Evolutionary conservation across 2,113 vertebrate genomes (phyloP).

Genomic region (Lophura nycthemera): DNA sequence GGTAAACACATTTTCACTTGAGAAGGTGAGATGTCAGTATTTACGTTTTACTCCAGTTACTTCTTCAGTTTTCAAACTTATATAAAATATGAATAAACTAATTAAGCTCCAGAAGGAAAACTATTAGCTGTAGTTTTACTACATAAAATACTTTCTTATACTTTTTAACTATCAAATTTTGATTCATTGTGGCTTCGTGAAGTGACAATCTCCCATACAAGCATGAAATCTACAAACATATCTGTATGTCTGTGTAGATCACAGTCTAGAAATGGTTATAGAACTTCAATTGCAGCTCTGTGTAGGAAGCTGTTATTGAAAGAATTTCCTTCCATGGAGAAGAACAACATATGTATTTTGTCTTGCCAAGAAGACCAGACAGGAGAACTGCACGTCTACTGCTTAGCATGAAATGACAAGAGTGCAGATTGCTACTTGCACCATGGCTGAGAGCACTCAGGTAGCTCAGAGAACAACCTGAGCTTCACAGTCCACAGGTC

Average conservation of each 20-base stretch:
- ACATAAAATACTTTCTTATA: background rate
- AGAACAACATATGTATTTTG: background rate
- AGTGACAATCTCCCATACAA: background rate
- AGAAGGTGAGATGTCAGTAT: background rate
- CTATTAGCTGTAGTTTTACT: background rate
- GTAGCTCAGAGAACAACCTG: background rate
- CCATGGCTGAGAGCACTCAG: fast-evolving
- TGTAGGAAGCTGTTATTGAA: constrained; percentile 59
- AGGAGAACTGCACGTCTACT: background rate
- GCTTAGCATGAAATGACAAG: background rate
- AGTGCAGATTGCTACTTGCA: background rate
- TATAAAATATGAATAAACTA: background rate
- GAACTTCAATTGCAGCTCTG: constrained; percentile 51
- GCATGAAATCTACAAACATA: background rate
- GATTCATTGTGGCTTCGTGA: background rate
- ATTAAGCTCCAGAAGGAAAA: background rate
- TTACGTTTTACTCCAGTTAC: background rate
- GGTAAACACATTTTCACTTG: background rate
- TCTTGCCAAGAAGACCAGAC: background rate
- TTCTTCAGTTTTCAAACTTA: background rate
- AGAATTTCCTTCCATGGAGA: background rate
- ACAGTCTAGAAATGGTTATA: constrained; percentile 14
- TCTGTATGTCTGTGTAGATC: constrained; percentile 5
- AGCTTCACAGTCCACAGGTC: background rate
- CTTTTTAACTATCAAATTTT: background rate